Evolutionary conservation across 2,797 vertebrate species (phyloP), one percentile per base, ranked within the genome.

Genomic region (Gouania willdenowi): DNA sequence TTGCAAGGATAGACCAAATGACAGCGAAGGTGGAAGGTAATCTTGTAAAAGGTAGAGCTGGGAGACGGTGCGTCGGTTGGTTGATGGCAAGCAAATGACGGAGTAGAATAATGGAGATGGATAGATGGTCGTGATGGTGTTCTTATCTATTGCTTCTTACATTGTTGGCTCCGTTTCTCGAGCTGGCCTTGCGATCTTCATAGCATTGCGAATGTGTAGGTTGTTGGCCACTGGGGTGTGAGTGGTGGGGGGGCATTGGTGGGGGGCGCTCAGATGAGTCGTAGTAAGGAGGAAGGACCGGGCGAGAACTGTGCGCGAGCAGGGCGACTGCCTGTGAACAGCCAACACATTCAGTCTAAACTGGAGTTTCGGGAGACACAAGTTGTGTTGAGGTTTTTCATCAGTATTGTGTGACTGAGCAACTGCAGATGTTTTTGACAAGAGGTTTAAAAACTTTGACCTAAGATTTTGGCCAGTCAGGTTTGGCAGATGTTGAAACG

Each of bases 281-380:
- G 87, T 94, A 95, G 83, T 90, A 92, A 76, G 93, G 91, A 81
- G 95, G 94, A 62, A 94, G 92, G 81, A 94, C 93, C 50, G 94
- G 94, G 77, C 91, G 93, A 54, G 90, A 89, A 87, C 82, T 89
- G 78, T 92, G 90, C 0, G 66, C 67, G 50, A 54, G 69, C 56
- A 57, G 17, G 44, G 32, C 45, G 52, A 67, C 64, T 43, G 72
- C 54, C 80, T 82, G 78, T 62, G 54, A 51, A 79, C 53, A 60
- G 39, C 36, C 12, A 58, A 54, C 33, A 79, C 23, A 75, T 7
- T n/a, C 4, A 13, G 12, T 35, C 20, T 76, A 37, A 71, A 8
- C 36, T 24, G 6, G 26, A 6, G 23, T 16, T n/a, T n/a, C n/a
- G n/a, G 13, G 13, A 3, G 13, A 14, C 2, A 13, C n/a, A n/a